Base-by-base conservation (phyloP, 1,140 invertebrate genomes). In the Pemphigus obesinymphae region DNA sequence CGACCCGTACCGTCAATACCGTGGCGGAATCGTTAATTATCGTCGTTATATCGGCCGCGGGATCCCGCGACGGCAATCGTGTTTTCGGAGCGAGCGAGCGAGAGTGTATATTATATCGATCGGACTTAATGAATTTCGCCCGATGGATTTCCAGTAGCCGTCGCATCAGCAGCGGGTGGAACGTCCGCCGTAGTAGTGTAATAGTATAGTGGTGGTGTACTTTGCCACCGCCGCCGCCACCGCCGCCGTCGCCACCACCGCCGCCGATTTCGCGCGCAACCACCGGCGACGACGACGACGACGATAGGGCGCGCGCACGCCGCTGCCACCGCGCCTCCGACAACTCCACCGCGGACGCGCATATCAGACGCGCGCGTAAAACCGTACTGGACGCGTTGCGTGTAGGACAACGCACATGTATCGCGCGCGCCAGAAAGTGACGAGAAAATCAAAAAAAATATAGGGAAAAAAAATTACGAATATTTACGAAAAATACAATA, bases 121-220 rank as follows among this genome's bases (percentile, higher is more conserved):
- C 70, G 70, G 26, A 1, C 45, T 31, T 73, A 50, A 73, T 48
- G 70, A 73, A 73, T 73, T 50, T 73, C 45, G 7, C 70, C 8
- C 43, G 17, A 73, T 73, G 70, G 70, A 73, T 73, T 73, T 73
- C 70, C 43, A 73, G 70, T 73, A 73, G 34, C 8, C 43, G 43
- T 45, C 43, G 23, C 26, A 10, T 20, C 15, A 15, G 4, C 48
- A 15, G 15, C n/a, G n/a, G 50, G 2, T 1, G 5, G 0, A n/a
- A 8, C n/a, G 7, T 1, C n/a, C 6, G n/a, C 50, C 4, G 20
- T 6, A 23, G n/a, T 23, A 23, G 23, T 20, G 68, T 20, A 45
- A 8, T 4, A 40, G 37, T 13, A n/a, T 15, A 61, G 66, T 68
- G 63, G 63, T 68, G 37, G 4, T 4, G 37, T 40, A 40, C 43